A percentile compares a stretch with the other conserved stretches of the same genome.
Conservation (phyloP, 2,888 invertebrate genomes). For the Meghimatium bilineatum region DNA sequence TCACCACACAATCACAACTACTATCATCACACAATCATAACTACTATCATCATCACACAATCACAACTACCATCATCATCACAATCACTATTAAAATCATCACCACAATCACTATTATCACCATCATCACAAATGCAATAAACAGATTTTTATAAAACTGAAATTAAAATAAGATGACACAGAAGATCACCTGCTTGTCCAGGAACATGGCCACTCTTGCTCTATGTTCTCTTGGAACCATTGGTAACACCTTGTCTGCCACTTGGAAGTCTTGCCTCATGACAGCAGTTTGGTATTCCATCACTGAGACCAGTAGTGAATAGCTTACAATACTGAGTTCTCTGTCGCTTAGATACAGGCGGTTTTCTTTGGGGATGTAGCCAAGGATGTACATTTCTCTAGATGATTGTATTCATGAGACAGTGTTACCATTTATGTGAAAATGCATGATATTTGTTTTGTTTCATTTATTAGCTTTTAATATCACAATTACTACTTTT, state of each 20-base stretch:
- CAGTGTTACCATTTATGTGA: background rate
- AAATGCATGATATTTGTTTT: background rate
- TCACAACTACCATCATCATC: too few species aligned
- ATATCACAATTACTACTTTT: too few species aligned
- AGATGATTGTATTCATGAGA: conserved; percentile 41
- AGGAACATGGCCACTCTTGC: conserved; percentile 98
- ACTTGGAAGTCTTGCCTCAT: conserved; percentile 98
- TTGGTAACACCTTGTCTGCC: conserved; percentile 92
- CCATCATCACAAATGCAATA: too few species aligned
- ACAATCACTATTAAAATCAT: too few species aligned
- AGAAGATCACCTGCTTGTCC: conserved; percentile 89
- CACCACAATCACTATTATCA: too few species aligned
- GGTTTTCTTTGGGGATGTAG: conserved; percentile 95
- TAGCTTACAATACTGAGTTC: conserved; percentile 93
- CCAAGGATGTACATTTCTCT: conserved; percentile 96
- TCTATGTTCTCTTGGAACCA: conserved; percentile 96
- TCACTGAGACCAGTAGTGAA: conserved; percentile 88
- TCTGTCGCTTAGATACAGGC: conserved; percentile 97
- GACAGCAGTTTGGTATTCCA: conserved; percentile 99
- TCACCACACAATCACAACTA: too few species aligned
- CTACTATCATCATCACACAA: too few species aligned
- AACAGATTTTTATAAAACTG: too few species aligned
- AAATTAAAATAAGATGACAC: background rate
- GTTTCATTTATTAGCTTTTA: background rate
- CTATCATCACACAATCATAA: too few species aligned